Base-by-base conservation (phyloP, 2,797 vertebrate species). In the Hirundo rustica region DNA sequence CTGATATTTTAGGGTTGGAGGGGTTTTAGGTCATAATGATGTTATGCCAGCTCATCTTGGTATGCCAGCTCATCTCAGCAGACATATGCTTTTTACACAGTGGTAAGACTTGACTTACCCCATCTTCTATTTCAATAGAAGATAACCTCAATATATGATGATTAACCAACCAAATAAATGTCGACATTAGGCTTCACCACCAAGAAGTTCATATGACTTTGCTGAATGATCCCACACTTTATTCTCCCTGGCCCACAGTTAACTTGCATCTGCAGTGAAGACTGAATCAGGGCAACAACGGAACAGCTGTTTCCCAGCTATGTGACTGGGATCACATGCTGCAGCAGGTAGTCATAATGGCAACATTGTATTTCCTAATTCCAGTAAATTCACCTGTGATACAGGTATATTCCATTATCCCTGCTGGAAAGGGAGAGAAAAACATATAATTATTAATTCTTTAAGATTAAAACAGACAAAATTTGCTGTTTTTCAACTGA, bases 281-380 rank as follows among this genome's bases (percentile, higher is more conserved):
- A 23, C 14, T 25, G 32, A 16, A 27, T 51, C 18, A 50, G 67
- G 50, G 20, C 2, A 71, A 16, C 23, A 73, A 30, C 30, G 48
- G 42, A 81, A 21, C 8, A 67, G 7, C 47, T 75, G 7, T 45
- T 57, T 51, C 45, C 53, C 42, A 73, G 0, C 4, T 29, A 9
- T 38, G 23, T 45, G 67, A 23, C 23, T 27, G 40, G 47, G n/a
- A 89, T n/a, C 34, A 54, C 4, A 10, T 13, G 11, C 23, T 70
- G 32, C 1, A 5, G 38, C 47, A 44, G 7, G 8, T 17, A 19
- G 30, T 30, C 27, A 2, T 30, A 75, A 65, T 0, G 0, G 26
- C 16, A 79, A 61, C 5, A 0, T 1, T 54, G 2, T 36, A 26
- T 48, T 92, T 61, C 61, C 14, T 74, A n/a, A 65, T 83, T 34